Evolutionary conservation across 2,113 vertebrate genomes (phyloP).

Genomic region (Nothoprocta pentlandii): DNA sequence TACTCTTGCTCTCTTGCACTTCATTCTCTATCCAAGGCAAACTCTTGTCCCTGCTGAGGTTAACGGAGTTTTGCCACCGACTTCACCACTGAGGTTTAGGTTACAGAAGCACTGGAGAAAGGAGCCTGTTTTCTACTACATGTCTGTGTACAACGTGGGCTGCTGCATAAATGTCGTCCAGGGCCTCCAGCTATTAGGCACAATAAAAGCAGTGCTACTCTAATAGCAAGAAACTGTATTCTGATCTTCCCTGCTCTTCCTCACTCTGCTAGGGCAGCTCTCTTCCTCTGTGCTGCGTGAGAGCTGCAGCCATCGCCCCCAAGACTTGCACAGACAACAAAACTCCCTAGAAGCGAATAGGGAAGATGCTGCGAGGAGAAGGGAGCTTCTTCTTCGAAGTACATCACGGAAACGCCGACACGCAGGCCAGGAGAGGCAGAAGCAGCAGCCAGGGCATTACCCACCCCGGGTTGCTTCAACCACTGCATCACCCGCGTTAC

Average conservation of each 20-base stretch:
- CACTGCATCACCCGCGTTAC: neutral
- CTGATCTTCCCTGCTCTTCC: neutral
- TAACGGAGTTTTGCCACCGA: neutral
- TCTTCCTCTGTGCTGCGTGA: neutral
- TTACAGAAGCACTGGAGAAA: neutral
- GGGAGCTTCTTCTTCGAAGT: neutral
- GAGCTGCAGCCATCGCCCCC: neutral
- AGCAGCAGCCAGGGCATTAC: neutral
- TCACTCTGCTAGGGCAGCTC: neutral
- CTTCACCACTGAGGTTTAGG: neutral
- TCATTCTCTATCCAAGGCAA: neutral
- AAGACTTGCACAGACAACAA: neutral
- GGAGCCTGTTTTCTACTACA: neutral
- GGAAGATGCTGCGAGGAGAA: neutral
- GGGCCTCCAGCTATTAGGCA: neutral
- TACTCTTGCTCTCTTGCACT: neutral
- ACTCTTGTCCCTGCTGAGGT: neutral
- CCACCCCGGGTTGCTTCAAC: neutral
- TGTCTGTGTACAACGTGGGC: neutral
- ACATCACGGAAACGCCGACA: accelerated
- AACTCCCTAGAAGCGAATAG: neutral
- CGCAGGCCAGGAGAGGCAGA: neutral
- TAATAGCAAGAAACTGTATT: neutral
- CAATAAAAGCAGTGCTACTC: neutral
- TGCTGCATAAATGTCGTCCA: neutral